phyloP scores from a whole-genome alignment of 2,113 vertebrate species.

The Corydoras maculifer region DNA sequence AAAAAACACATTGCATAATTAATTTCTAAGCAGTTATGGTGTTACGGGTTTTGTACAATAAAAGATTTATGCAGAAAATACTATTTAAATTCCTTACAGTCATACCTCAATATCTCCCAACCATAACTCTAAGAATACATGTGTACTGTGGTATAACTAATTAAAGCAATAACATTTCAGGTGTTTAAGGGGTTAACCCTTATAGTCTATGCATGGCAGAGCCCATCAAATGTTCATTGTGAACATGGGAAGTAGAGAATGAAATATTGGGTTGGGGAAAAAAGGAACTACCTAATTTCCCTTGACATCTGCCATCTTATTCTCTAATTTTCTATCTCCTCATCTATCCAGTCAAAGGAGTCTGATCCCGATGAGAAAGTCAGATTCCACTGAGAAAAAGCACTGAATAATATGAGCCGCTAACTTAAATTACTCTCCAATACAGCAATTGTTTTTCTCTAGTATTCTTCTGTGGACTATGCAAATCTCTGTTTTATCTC shows the following conservation, averaged over 20 bases:
- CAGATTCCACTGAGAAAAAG: background rate
- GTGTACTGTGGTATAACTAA: background rate
- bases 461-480: background rate
- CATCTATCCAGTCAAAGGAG: background rate
- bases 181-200: background rate
- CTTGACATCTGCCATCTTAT: background rate
- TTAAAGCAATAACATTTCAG: background rate
- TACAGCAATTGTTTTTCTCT: background rate
- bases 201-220: background rate
- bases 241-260: background rate
- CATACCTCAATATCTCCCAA: no score
- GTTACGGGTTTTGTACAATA: no score
- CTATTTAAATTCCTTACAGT: no score
- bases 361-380: background rate
- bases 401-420: background rate
- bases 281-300: slow-evolving; percentile 1
- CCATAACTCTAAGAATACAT: no score
- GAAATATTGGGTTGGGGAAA: background rate
- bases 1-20: no score
- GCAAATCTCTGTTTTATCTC: no score
- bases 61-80: no score
- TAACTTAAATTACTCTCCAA: background rate
- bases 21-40: no score
- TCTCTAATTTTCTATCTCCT: slow-evolving; percentile 1
- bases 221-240: background rate